These are phyloP conservation scores for Antennarius maculatus DNA, from an alignment of 2,797 vertebrate species.

Conservation along the genomic window DNA sequence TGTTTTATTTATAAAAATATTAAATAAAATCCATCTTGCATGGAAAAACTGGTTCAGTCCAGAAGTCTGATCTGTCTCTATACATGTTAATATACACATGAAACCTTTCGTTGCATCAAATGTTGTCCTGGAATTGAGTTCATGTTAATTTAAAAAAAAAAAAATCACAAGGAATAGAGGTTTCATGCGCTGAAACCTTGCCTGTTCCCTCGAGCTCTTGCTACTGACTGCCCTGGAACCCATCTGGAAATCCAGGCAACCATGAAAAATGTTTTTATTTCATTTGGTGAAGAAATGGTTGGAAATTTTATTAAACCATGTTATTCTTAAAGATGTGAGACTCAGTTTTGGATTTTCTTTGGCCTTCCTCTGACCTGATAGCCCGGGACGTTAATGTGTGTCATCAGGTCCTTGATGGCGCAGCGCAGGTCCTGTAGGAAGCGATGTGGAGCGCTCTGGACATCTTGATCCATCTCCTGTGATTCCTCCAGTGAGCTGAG, in stretches of 20 bases:
- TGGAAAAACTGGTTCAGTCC: too few species aligned
- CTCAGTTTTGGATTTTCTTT: neutral
- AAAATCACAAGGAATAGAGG: slow-evolving; percentile 62
- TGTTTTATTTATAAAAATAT: slow-evolving; percentile 16
- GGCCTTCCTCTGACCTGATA: slow-evolving; percentile 83
- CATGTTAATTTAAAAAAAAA: slow-evolving; percentile 47
- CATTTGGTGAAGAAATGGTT: neutral
- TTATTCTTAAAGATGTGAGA: neutral
- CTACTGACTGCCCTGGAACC: slow-evolving; percentile 38
- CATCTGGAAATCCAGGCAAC: slow-evolving; percentile 7
- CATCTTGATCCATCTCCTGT: slow-evolving; percentile 72
- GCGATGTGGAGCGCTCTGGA: slow-evolving; percentile 81
- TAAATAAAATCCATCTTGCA: neutral
- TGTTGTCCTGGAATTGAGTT: slow-evolving; percentile 54
- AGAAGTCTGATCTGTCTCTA: too few species aligned
- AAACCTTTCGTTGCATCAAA: slow-evolving; percentile 21
- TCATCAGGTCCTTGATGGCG: slow-evolving; percentile 87
- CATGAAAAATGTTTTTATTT: neutral
- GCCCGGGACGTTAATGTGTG: slow-evolving; percentile 85
- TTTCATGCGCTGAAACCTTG: slow-evolving; percentile 39
- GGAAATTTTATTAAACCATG: neutral
- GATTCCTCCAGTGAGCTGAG: slow-evolving; percentile 82
- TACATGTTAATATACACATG: neutral
- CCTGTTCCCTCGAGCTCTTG: slow-evolving; percentile 37
- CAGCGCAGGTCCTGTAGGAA: slow-evolving; percentile 86